Conservation (phyloP, 2,888 invertebrate genomes). For the Catocala nupta region DNA sequence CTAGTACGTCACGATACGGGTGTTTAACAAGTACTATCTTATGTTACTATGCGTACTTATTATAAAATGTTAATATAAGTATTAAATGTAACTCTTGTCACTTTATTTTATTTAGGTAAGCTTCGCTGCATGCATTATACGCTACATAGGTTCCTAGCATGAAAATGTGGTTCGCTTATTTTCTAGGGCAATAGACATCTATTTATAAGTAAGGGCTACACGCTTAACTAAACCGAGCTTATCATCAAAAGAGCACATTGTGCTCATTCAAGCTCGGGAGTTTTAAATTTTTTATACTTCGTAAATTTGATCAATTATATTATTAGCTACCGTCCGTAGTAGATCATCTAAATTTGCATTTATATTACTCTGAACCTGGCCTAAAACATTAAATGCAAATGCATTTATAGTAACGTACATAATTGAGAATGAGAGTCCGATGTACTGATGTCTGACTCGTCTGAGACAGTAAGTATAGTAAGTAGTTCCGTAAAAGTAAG, state of each 20-base stretch:
- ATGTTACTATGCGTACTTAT: too few relatives aligned
- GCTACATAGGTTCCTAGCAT: constrained; percentile 76
- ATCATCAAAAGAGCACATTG: constrained; percentile 69
- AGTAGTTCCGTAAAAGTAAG: too few relatives aligned
- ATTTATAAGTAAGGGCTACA: constrained; percentile 81
- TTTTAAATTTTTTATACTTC: constrained; percentile 49
- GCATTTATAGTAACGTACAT: too few relatives aligned
- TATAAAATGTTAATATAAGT: background rate
- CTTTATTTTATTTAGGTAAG: constrained; percentile 60
- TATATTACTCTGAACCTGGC: too few relatives aligned
- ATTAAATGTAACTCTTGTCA: constrained; percentile 36
- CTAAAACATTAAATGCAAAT: too few relatives aligned
- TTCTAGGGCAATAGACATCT: constrained; percentile 81
- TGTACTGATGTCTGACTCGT: too few relatives aligned
- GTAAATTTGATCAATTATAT: constrained; percentile 43
- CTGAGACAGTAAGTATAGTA: too few relatives aligned
- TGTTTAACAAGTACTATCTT: too few relatives aligned
- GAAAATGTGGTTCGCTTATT: constrained; percentile 79
- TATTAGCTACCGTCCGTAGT: too few relatives aligned
- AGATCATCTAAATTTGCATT: too few relatives aligned
- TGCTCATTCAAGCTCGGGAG: constrained; percentile 67
- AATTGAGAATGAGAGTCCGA: too few relatives aligned
- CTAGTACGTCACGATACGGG: too few relatives aligned
- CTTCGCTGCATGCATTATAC: constrained; percentile 76
- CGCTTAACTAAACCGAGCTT: constrained; percentile 72